phyloP scores from a whole-genome alignment of 2,797 vertebrate species.

The Enoplosus armatus region DNA sequence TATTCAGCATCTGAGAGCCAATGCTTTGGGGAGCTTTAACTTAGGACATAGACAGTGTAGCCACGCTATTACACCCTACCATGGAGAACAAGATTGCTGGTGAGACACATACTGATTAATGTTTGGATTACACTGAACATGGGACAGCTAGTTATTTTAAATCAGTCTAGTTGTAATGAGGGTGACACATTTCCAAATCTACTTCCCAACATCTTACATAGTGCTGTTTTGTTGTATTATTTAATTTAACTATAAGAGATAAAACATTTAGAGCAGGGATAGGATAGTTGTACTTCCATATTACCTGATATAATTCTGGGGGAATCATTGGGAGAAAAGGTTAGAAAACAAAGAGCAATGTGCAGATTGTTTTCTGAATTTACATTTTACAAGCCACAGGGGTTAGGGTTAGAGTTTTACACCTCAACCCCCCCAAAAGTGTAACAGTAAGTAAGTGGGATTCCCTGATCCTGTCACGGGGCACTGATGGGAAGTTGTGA shows the following conservation, averaged over 20 bases:
- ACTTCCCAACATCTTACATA: neutral
- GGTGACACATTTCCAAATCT: conserved; percentile 4
- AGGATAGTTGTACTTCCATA: neutral
- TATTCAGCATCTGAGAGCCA: conserved; percentile 73
- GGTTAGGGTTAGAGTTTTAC: neutral
- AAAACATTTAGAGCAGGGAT: neutral
- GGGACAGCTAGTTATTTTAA: conserved; percentile 29
- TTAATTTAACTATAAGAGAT: neutral
- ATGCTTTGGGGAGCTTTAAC: conserved; percentile 76
- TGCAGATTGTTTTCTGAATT: neutral
- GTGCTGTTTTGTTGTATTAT: neutral
- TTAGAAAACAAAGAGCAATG: neutral
- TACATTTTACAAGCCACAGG: neutral
- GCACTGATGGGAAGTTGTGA: neutral
- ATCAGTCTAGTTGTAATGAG: conserved; percentile 27
- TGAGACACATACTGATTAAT: conserved; percentile 61
- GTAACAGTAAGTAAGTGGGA: neutral
- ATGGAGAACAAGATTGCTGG: conserved; percentile 49
- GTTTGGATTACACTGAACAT: conserved; percentile 31
- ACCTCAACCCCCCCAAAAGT: neutral
- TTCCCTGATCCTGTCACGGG: neutral
- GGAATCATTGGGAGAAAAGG: neutral
- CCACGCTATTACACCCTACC: conserved; percentile 55
- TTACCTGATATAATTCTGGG: neutral
- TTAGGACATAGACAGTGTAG: conserved; percentile 65